A percentile compares a stretch with the other conserved stretches of the same genome.
Evolutionary conservation across 2,888 invertebrate genomes (phyloP).

Genomic region (Gibbula magus): DNA sequence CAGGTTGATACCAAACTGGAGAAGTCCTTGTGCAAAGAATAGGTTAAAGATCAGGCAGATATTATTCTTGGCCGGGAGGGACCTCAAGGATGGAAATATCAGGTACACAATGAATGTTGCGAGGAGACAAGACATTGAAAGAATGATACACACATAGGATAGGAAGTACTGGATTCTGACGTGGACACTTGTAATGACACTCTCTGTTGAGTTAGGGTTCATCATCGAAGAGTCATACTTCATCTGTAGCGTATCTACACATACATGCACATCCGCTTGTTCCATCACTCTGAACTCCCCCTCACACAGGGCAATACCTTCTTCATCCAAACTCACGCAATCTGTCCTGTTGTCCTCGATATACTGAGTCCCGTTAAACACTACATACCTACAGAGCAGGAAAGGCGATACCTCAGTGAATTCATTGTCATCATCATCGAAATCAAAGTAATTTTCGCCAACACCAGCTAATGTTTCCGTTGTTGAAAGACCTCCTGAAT

Average conservation of each 20-base stretch:
- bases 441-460: no score
- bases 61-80: conserved; percentile 48
- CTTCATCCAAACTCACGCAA: neutral
- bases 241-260: neutral
- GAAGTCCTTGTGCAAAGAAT: conserved; percentile 46
- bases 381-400: neutral
- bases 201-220: no score
- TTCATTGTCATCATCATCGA: no score
- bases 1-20: conserved; percentile 41
- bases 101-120: conserved; percentile 46
- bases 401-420: neutral
- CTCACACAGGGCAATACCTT: neutral
- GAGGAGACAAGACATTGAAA: conserved; percentile 43
- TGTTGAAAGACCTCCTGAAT: no score
- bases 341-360: neutral
- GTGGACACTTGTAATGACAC: neutral
- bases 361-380: neutral
- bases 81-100: conserved; percentile 41
- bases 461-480: no score
- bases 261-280: neutral
- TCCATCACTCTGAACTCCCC: neutral
- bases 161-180: neutral
- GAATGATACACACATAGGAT: neutral
- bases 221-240: neutral
- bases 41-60: conserved; percentile 46